Evolutionary conservation across 1,140 invertebrate genomes (phyloP).

Genomic region (Idris sp.): DNA sequence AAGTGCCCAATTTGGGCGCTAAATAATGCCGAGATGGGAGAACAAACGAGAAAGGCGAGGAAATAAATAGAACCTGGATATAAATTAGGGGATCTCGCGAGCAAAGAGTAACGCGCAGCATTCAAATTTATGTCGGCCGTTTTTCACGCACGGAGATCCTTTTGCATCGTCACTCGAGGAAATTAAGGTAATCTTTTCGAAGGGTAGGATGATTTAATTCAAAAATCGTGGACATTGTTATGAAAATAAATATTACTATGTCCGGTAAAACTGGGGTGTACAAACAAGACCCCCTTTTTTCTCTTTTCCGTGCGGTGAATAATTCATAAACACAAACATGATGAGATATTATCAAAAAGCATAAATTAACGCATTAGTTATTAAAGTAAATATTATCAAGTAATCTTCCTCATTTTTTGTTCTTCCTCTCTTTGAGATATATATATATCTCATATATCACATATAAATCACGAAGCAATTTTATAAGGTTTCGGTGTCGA

Average conservation of each 20-base stretch:
- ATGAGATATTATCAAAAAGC: constrained; percentile 25
- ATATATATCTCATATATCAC: no score
- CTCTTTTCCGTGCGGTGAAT: constrained; percentile 19
- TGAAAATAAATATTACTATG: constrained; percentile 49
- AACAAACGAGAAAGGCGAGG: constrained; percentile 11
- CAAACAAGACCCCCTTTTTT: constrained; percentile 24
- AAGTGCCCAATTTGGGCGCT: constrained; percentile 20
- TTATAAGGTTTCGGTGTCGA: background rate
- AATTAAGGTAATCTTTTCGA: constrained; percentile 21
- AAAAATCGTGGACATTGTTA: constrained; percentile 51
- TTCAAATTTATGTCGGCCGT: constrained; percentile 31
- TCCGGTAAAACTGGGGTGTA: constrained; percentile 28
- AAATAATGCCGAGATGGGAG: constrained; percentile 7
- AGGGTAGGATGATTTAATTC: constrained; percentile 39
- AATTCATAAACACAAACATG: constrained; percentile 45
- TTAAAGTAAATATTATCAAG: constrained; percentile 29
- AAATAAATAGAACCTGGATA: constrained; percentile 40
- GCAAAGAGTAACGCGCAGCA: constrained; percentile 27
- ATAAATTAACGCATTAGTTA: constrained; percentile 34
- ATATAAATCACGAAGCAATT: constrained; percentile 34
- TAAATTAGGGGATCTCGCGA: constrained; percentile 38
- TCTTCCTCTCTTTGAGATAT: background rate
- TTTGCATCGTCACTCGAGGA: constrained; percentile 27
- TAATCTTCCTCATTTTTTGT: constrained; percentile 1
- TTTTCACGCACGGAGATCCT: constrained; percentile 40